Base-by-base conservation (phyloP, 2,797 vertebrate species). In the Alauda arvensis region DNA sequence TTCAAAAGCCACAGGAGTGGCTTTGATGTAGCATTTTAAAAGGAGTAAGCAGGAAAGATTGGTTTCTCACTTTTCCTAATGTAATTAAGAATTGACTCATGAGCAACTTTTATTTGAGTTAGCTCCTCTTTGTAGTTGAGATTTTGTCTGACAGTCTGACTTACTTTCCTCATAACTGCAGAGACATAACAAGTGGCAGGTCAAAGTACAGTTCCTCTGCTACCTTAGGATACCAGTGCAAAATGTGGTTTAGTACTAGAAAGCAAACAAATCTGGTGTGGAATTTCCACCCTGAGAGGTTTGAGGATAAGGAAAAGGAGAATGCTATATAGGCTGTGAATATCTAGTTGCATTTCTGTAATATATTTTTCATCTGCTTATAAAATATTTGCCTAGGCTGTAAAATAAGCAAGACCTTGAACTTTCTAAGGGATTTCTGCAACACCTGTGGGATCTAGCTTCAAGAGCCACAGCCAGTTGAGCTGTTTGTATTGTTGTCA, bases 21-120 rank as follows among this genome's bases (percentile, higher is more conserved):
- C 74, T 92, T 92, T 92, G 80, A 92, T 87, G 26, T 11, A 57
- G 12, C 21, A 14, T 67, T 83, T 87, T 70, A 55, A 83, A 92
- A 83, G 34, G 59, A 87, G 18, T 39, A 82, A 67, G 37, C 5
- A 37, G 33, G 43, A 75, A 74, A 86, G 23, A 75, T 4, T 81
- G 31, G 17, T 57, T 85, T 92, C 65, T 90, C 87, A 76, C 70
- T 70, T 85, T 46, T 68, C 45, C 12, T 81, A 42, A 11, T 77
- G 76, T 91, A 83, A 91, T 87, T 84, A 89, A 93, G 28, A 60
- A 49, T 37, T 59, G 31, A 60, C 26, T 63, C 10, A 66, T 18
- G 24, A 19, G 34, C n/a, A 67, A 28, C 24, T 75, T 90, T 68
- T 53, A 24, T 53, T 55, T 77, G 12, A 63, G 18, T 60, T 57